Conservation (phyloP, 2,888 invertebrate genomes). For the Eupithecia subumbrata region DNA sequence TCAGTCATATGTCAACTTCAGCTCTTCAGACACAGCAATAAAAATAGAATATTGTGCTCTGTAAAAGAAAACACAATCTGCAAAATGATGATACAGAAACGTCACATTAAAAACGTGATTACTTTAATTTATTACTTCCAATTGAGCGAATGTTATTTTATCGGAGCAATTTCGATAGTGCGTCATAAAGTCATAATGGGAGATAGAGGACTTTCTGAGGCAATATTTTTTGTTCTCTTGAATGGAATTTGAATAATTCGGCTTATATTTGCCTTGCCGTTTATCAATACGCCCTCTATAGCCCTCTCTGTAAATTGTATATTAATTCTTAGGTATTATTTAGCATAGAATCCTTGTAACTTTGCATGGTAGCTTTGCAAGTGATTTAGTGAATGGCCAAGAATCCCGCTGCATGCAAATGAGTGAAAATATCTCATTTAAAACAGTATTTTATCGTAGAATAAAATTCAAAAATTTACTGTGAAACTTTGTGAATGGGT, state of each 20-base stretch:
- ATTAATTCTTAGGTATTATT: conserved; percentile 61
- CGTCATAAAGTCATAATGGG: conserved; percentile 60
- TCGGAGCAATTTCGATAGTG: conserved; percentile 80
- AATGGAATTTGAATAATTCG: conserved; percentile 74
- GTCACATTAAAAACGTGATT: conserved; percentile 72
- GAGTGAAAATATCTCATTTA: conserved; percentile 44
- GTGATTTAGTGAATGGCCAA: conserved; percentile 54
- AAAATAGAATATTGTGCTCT: conserved; percentile 30
- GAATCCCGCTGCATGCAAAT: conserved; percentile 49
- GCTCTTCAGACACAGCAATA: conserved; percentile 42
- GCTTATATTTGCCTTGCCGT: conserved; percentile 67
- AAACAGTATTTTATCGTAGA: conserved; percentile 43
- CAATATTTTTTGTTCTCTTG: conserved; percentile 72
- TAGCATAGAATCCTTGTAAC: conserved; percentile 56
- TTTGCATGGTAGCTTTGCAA: conserved; percentile 58
- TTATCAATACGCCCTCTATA: conserved; percentile 55
- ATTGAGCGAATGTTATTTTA: conserved; percentile 67
- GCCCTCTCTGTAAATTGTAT: conserved; percentile 46
- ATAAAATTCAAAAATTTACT: conserved; percentile 37
- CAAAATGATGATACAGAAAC: conserved; percentile 49
- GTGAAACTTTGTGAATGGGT: conserved; percentile 39
- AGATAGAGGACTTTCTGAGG: conserved; percentile 71
- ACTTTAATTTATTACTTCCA: conserved; percentile 76
- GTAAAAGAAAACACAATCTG: conserved; percentile 44
- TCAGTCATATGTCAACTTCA: conserved; percentile 54